phyloP scores from a whole-genome alignment of 2,797 vertebrate genomes.

The Schizopygopsis malacanthus region DNA sequence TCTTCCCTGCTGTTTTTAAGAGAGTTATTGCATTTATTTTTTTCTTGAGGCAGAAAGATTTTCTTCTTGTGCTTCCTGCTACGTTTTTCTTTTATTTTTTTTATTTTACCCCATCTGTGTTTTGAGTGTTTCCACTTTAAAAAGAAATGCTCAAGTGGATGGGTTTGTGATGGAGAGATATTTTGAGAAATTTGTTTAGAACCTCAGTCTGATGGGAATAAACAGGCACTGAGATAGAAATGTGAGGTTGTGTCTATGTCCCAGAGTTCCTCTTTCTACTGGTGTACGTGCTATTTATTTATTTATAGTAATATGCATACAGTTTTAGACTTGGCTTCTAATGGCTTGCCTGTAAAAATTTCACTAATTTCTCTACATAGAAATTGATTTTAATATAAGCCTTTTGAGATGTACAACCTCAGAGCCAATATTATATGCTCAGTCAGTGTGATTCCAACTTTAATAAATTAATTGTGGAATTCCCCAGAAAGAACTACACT shows the following conservation, averaged over 20 bases:
- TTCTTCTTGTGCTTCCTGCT: constrained; percentile 4
- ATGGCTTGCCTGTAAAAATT: background rate
- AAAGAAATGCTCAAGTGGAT: constrained; percentile 22
- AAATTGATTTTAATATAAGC: background rate
- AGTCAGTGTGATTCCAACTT: background rate
- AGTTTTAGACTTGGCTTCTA: constrained; percentile 7
- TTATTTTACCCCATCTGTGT: constrained; percentile 9
- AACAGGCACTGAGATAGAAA: background rate
- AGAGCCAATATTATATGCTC: background rate
- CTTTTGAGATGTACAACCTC: background rate
- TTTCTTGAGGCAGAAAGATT: background rate
- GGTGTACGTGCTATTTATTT: constrained; percentile 4
- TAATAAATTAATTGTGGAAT: background rate
- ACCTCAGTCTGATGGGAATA: constrained; percentile 4
- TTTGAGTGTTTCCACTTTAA: constrained; percentile 37
- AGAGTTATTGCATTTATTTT: constrained; percentile 17
- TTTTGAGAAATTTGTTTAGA: constrained; percentile 13
- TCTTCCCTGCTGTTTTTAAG: background rate
- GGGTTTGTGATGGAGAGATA: constrained; percentile 38
- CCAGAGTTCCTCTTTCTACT: background rate
- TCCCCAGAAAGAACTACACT: background rate
- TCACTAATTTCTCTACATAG: background rate
- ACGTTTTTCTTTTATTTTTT: background rate
- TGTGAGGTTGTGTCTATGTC: constrained; percentile 27
- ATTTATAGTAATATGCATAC: constrained; percentile 4